Percentiles rank a stretch among this genome's conserved stretches.
Evolutionary conservation across 1,140 invertebrate species (phyloP).

Genomic region (Dreissena polymorpha): DNA sequence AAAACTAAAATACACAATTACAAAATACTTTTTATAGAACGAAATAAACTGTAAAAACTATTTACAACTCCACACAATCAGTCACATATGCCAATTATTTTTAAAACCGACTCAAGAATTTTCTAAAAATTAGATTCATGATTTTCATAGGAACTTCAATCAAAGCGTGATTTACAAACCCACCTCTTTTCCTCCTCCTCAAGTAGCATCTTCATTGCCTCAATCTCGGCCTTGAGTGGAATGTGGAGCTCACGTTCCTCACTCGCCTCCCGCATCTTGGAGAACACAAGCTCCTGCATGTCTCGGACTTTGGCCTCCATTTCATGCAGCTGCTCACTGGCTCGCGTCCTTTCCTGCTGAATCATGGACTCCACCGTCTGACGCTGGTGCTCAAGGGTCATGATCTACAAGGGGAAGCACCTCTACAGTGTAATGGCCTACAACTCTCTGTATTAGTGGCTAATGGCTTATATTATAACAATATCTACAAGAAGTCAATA

Average conservation of each 20-base stretch:
- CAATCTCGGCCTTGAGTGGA: constrained; percentile 72
- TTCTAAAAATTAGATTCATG: too few relatives aligned
- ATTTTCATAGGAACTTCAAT: too few relatives aligned
- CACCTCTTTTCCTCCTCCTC: constrained; percentile 74
- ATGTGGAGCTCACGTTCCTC: constrained; percentile 61
- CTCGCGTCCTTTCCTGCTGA: constrained; percentile 55
- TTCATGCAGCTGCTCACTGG: constrained; percentile 55
- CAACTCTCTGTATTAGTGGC: too few relatives aligned
- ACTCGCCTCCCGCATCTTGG: constrained; percentile 68
- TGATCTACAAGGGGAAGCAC: constrained; percentile 57
- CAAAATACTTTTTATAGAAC: too few relatives aligned
- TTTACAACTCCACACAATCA: too few relatives aligned
- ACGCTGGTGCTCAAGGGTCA: constrained; percentile 64
- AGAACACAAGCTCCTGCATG: constrained; percentile 67
- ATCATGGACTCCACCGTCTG: constrained; percentile 61
- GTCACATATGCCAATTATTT: too few relatives aligned
- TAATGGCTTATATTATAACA: too few relatives aligned
- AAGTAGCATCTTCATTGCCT: constrained; percentile 67
- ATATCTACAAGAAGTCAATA: constrained; percentile 54
- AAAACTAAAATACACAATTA: too few relatives aligned
- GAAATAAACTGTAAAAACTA: too few relatives aligned
- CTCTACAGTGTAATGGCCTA: too few relatives aligned
- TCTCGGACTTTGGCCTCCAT: constrained; percentile 68
- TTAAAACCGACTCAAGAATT: too few relatives aligned
- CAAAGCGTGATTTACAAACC: neutral